Evolutionary conservation across 2,113 vertebrate genomes (phyloP).

Genomic region (Eretmochelys imbricata): DNA sequence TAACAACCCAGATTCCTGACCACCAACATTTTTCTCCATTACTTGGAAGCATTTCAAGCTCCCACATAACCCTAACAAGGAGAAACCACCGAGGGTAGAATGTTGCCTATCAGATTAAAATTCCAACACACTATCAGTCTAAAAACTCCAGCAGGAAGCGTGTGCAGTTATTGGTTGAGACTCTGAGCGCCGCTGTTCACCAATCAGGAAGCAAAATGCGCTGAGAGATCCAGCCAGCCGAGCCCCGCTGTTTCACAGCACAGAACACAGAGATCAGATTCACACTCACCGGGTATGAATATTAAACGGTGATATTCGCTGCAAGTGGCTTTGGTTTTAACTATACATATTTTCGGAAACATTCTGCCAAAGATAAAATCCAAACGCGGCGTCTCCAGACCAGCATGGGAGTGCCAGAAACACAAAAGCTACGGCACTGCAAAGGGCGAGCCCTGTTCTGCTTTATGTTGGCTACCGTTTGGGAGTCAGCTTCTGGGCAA

Average conservation of each 20-base stretch:
- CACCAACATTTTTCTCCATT: no score
- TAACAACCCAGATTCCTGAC: not conserved
- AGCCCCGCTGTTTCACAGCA: not conserved
- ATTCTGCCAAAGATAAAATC: not conserved
- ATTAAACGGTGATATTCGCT: not conserved
- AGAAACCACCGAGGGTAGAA: not conserved
- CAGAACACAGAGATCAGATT: not conserved
- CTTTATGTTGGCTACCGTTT: constrained; percentile 17
- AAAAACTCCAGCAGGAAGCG: not conserved
- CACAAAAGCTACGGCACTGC: not conserved
- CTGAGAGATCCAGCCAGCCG: no score
- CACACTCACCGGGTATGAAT: no score
- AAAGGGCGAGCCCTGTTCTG: constrained; percentile 26
- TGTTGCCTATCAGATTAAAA: not conserved
- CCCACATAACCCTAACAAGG: not conserved
- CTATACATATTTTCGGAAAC: no score
- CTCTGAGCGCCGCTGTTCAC: not conserved
- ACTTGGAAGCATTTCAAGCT: not conserved
- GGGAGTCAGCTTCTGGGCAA: constrained; percentile 43
- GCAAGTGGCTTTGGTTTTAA: not conserved
- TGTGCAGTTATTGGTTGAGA: not conserved
- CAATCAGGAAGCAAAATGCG: not conserved
- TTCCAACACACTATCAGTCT: no score
- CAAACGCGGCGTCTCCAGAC: no score
- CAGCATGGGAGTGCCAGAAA: not conserved